Base-by-base conservation (phyloP, 2,888 invertebrate genomes). In the Tenthredo scrophulariae region DNA sequence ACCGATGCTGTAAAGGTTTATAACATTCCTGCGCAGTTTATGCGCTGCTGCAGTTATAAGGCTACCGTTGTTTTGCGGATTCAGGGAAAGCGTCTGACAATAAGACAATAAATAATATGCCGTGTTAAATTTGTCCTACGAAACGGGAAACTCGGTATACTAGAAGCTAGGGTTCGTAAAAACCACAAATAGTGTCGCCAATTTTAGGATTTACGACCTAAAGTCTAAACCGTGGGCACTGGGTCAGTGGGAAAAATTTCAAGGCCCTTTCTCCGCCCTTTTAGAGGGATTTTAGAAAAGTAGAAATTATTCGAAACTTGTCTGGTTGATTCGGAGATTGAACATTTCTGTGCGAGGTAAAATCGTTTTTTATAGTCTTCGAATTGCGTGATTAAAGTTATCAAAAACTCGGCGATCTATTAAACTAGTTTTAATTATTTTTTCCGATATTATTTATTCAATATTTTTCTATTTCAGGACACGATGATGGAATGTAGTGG, bases 401-500 rank as follows among this genome's bases (percentile, higher is more conserved):
- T 7, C 6, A 1, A n/a, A 54, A 54, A 1, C 6, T 54, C n/a
- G 6, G 18, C 7, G 54, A 54, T 54, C n/a, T 54, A n/a, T 54
- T 54, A n/a, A n/a, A 7, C 54, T 1, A 18, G 18, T 54, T 54
- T 0, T 7, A n/a, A 54, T 54, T 54, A 54, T n/a, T 54, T 7
- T n/a, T n/a, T 50, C 1, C 50, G n/a, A n/a, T 18, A 7, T n/a
- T n/a, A n/a, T 54, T n/a, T n/a, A 54, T n/a, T 54, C 54, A 54
- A 54, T 26, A 2, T 15, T 74, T 43, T n/a, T 22, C 29, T 54
- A 0, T 80, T 62, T 15, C 88, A 92, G 92, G 92, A 92, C 85
- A 91, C 90, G 58, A 90, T 92, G 90, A 92, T 92, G 92, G 92
- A 92, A 84, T 92, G 91, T 86, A 89, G 89, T 22, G 90, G 88